These are phyloP conservation scores for Oeneis ivallda DNA, from an alignment of 2,888 invertebrate genomes.

Conservation along the genomic window DNA sequence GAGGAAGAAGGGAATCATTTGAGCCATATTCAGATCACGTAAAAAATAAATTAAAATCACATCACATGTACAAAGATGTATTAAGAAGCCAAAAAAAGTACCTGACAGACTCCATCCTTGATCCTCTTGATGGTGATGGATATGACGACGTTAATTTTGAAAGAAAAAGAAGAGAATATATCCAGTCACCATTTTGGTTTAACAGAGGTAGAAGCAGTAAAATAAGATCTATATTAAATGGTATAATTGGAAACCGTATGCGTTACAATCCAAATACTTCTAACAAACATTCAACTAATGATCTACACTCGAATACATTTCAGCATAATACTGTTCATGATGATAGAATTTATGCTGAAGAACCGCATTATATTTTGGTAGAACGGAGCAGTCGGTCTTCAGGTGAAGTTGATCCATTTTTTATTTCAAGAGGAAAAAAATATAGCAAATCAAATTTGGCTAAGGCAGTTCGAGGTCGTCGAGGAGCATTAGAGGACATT, in stretches of 20 bases:
- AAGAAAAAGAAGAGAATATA: conserved; percentile 46
- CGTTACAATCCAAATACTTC: conserved; percentile 16
- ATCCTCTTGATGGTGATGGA: conserved; percentile 56
- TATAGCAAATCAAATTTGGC: conserved; percentile 49
- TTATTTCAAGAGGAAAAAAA: conserved; percentile 69
- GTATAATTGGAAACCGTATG: conserved; percentile 41
- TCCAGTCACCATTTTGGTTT: conserved; percentile 53
- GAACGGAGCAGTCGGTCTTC: conserved; percentile 72
- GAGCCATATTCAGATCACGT: conserved; percentile 65
- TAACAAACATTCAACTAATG: conserved; percentile 25
- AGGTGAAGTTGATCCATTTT: conserved; percentile 67
- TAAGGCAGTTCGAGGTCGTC: conserved; percentile 60
- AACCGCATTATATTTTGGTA: conserved; percentile 79
- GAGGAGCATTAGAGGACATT: conserved; percentile 70
- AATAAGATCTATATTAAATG: conserved; percentile 53
- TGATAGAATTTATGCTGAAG: conserved; percentile 75
- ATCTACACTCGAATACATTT: conserved; percentile 41
- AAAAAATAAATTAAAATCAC: conserved; percentile 45
- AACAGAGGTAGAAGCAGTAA: conserved; percentile 57
- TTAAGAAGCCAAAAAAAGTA: conserved; percentile 59
- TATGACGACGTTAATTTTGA: conserved; percentile 56
- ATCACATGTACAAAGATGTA: conserved; percentile 11
- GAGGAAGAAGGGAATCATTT: conserved; percentile 53
- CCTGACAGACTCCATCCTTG: conserved; percentile 55
- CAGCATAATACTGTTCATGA: conserved; percentile 61